Percentiles rank a stretch among this genome's conserved stretches.
Conservation (phyloP, 2,888 invertebrate species). For the Hoplodrina ambigua region DNA sequence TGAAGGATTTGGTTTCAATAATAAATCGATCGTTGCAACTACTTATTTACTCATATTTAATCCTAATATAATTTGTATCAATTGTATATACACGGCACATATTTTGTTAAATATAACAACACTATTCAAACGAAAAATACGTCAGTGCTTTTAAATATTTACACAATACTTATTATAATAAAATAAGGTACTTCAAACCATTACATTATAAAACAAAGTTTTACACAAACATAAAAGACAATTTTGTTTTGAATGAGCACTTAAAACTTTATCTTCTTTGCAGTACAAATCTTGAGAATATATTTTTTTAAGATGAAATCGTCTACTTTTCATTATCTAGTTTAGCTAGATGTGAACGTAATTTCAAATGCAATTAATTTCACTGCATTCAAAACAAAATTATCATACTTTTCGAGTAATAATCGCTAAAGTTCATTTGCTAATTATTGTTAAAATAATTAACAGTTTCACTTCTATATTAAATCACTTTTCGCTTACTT, state of each 20-base stretch:
- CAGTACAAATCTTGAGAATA: slow-evolving; percentile 38
- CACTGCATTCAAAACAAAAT: slow-evolving; percentile 63
- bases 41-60: slow-evolving; percentile 63
- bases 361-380: slow-evolving; percentile 39
- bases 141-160: slow-evolving; percentile 84
- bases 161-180: slow-evolving; percentile 81
- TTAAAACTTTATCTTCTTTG: slow-evolving; percentile 33
- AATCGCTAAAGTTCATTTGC: slow-evolving; percentile 56
- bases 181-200: slow-evolving; percentile 82
- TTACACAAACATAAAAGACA: slow-evolving; percentile 54
- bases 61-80: slow-evolving; percentile 79
- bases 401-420: slow-evolving; percentile 51
- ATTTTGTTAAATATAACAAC: slow-evolving; percentile 79
- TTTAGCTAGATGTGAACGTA: slow-evolving; percentile 54
- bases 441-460: slow-evolving; percentile 62
- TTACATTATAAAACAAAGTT: slow-evolving; percentile 61
- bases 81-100: slow-evolving; percentile 88
- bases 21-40: slow-evolving; percentile 69
- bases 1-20: slow-evolving; percentile 85
- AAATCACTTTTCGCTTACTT: slow-evolving; percentile 71
- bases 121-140: slow-evolving; percentile 77
- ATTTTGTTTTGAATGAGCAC: slow-evolving; percentile 64
- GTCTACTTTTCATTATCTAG: slow-evolving; percentile 58
- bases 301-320: slow-evolving; percentile 28
- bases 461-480: slow-evolving; percentile 65